Conservation (phyloP, 1,140 invertebrate species). For the Drosophila prosaltans region DNA sequence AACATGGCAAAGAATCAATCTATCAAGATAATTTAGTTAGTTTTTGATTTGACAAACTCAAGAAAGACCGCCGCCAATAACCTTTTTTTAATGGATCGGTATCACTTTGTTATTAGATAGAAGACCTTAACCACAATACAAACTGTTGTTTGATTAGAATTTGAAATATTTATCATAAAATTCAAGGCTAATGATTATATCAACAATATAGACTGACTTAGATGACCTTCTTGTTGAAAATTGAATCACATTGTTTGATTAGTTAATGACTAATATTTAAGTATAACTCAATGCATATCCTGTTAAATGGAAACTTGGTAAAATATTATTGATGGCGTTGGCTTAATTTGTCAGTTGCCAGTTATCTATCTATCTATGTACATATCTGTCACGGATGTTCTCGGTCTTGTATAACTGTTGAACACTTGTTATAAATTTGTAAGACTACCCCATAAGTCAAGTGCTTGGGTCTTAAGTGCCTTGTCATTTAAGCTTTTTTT, state of each 20-base stretch:
- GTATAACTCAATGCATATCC: not conserved
- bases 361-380: not conserved
- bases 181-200: no score
- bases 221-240: not conserved
- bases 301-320: constrained; percentile 17
- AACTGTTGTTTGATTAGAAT: no score
- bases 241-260: not conserved
- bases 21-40: no score
- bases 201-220: not conserved
- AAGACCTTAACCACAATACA: not conserved
- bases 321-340: not conserved
- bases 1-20: no score
- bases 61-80: no score
- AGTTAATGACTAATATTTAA: not conserved
- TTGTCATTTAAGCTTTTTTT: constrained; percentile 46
- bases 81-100: not conserved
- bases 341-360: constrained; percentile 35
- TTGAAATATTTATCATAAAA: no score
- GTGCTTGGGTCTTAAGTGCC: constrained; percentile 63
- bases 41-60: no score
- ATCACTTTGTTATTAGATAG: not conserved
- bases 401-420: constrained; percentile 46
- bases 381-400: constrained; percentile 2
- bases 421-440: constrained; percentile 20
- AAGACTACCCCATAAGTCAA: constrained; percentile 54